Conservation (phyloP, 1,140 invertebrate genomes). For the Saccostrea glomerata region DNA sequence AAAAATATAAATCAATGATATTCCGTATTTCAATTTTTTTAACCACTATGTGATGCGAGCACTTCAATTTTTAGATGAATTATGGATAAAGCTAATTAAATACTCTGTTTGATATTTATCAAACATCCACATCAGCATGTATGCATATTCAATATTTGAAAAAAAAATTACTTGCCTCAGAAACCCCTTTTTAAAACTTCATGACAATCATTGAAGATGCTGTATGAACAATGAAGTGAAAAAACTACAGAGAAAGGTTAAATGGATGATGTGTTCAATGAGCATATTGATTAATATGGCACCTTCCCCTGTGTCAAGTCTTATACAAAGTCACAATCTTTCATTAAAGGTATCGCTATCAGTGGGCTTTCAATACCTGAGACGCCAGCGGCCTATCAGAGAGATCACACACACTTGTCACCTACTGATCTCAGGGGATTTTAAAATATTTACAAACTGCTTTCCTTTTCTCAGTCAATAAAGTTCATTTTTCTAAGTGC, state of each 20-base stretch:
- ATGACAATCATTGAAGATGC: not conserved
- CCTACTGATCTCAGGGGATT: not conserved
- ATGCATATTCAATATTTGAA: not conserved
- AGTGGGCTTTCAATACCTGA: not conserved
- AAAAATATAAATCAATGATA: too few species aligned
- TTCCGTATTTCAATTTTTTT: too few species aligned
- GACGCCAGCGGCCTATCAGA: not conserved
- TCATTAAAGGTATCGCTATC: not conserved
- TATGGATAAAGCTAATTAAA: too few species aligned
- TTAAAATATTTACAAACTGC: not conserved
- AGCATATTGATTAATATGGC: not conserved
- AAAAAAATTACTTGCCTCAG: constrained; percentile 13
- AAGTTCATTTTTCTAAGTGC: not conserved
- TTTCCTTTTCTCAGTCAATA: not conserved
- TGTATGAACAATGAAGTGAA: not conserved
- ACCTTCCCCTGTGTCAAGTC: not conserved
- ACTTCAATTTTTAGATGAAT: too few species aligned
- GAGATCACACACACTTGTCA: constrained; percentile 1
- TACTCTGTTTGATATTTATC: too few species aligned
- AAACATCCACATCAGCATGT: too few species aligned
- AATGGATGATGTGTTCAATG: not conserved
- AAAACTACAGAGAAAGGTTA: not conserved
- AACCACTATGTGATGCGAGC: too few species aligned
- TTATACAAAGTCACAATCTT: not conserved
- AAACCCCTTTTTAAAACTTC: not conserved